phyloP scores from a whole-genome alignment of 2,888 invertebrate genomes.

The Drosophila subsilvestris region DNA sequence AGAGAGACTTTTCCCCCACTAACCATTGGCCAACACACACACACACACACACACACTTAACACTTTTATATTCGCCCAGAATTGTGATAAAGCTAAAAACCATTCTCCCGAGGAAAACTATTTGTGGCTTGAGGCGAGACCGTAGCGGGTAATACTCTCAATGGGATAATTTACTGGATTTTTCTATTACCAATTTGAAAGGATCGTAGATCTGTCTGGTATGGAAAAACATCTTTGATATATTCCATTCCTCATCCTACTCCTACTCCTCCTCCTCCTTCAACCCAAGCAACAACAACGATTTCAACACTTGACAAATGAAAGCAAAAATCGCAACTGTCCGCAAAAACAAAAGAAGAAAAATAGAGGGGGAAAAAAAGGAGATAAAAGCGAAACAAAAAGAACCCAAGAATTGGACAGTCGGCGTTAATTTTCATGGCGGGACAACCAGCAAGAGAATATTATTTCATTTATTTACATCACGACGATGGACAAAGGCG shows the following conservation, averaged over 20 bases:
- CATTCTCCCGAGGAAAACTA: conserved; percentile 8
- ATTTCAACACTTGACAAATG: conserved; percentile 67
- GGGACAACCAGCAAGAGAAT: conserved; percentile 71
- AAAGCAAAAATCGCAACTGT: conserved; percentile 71
- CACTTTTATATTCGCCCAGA: conserved; percentile 30
- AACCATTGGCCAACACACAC: conserved; percentile 1
- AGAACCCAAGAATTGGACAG: conserved; percentile 51
- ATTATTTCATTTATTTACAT: conserved; percentile 79
- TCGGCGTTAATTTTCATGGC: conserved; percentile 76
- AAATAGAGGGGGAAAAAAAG: conserved; percentile 6
- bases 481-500: conserved; percentile 17
- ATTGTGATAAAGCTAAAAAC: conserved; percentile 24
- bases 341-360: conserved; percentile 48
- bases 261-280: neutral
- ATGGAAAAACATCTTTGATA: neutral
- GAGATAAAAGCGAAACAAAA: conserved; percentile 32
- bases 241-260: neutral
- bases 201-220: neutral
- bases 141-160: neutral
- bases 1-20: conserved; percentile 35
- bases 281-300: neutral
- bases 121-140: too few relatives aligned
- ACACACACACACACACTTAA: neutral
- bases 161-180: neutral
- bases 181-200: neutral